These are phyloP conservation scores for Turritopsis dohrnii DNA, from an alignment of 30 jellyfish, hydroid and myxozoan species.

Conservation along the genomic window DNA sequence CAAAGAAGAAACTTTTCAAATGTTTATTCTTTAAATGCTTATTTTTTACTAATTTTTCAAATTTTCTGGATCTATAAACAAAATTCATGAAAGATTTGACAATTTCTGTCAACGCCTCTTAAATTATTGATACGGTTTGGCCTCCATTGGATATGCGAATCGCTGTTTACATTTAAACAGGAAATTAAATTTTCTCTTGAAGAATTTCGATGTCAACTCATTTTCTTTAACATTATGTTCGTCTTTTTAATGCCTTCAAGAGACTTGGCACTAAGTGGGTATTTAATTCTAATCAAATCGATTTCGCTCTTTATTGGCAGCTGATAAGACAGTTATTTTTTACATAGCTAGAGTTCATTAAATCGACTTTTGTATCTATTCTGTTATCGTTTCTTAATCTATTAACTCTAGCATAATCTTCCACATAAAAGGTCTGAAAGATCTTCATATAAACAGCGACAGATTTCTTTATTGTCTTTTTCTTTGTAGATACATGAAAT, in stretches of 20 bases:
- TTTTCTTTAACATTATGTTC: too few species aligned
- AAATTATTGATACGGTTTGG: too few species aligned
- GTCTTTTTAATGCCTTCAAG: background rate
- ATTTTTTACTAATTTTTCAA: background rate
- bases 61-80: background rate
- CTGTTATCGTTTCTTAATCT: slow-evolving; percentile 16
- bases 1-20: background rate
- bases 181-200: background rate
- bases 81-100: too few species aligned
- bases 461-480: background rate
- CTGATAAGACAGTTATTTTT: slow-evolving; percentile 10
- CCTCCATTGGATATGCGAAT: background rate
- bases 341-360: slow-evolving; percentile 6
- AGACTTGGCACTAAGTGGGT: background rate
- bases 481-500: too few species aligned
- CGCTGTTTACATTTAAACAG: background rate
- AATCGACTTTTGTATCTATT: background rate
- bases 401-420: background rate
- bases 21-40: background rate
- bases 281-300: background rate
- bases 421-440: background rate
- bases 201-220: background rate
- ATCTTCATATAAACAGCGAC: background rate
- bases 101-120: background rate
- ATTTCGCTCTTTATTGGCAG: background rate